Evolutionary conservation across 2,797 vertebrate species (phyloP).

Genomic region (Thripadectes ignobilis): DNA sequence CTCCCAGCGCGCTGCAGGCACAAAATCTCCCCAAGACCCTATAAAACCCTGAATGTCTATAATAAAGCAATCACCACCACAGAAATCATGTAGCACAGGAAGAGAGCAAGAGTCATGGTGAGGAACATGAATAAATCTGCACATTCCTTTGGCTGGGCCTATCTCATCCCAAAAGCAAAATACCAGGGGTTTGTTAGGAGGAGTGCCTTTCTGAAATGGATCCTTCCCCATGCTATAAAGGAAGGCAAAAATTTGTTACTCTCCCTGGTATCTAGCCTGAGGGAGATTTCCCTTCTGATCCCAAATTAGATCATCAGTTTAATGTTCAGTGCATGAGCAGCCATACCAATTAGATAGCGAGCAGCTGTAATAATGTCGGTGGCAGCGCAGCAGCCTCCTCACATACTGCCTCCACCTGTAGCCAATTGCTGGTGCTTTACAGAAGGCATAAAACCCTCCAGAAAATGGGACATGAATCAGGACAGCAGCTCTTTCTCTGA

Average conservation of each 20-base stretch:
- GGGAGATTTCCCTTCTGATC: constrained; percentile 64
- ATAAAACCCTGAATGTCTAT: constrained; percentile 6
- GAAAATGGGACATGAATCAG: background rate
- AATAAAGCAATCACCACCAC: background rate
- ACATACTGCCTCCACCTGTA: constrained; percentile 21
- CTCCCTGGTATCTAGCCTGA: constrained; percentile 38
- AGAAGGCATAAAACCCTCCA: background rate
- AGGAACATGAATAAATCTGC: background rate
- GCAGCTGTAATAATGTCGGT: constrained; percentile 31
- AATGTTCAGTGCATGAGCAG: constrained; percentile 60
- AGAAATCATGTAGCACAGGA: background rate
- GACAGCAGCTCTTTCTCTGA: background rate
- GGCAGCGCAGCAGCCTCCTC: constrained; percentile 22
- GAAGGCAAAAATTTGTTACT: constrained; percentile 13
- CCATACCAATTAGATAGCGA: constrained; percentile 55
- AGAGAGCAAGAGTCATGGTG: background rate
- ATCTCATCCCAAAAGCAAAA: background rate
- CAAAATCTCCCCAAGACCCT: background rate
- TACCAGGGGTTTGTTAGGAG: background rate
- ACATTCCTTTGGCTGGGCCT: background rate
- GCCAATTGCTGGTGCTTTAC: constrained; percentile 12
- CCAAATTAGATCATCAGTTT: constrained; percentile 63
- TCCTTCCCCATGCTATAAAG: background rate
- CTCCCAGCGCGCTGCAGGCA: background rate
- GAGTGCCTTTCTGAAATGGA: constrained; percentile 6